Evolutionary conservation across 2,888 invertebrate genomes (phyloP), one percentile per base, ranked within the genome.

Genomic region (Mesopsocus fuscifrons): DNA sequence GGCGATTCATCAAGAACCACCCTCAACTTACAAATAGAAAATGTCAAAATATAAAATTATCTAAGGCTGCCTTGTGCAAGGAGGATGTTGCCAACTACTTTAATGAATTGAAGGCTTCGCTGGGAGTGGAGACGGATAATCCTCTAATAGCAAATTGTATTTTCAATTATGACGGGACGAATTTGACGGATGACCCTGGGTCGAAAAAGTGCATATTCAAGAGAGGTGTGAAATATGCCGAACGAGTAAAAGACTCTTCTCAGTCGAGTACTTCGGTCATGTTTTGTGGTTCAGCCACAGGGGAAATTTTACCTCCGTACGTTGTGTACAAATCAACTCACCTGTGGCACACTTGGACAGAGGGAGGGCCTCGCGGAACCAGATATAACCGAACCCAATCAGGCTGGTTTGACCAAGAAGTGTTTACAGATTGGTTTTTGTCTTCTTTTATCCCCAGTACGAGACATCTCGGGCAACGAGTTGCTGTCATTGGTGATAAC

Each of bases 151-250:
- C 50, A 20, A 15, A 38, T 33, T 49, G 51, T 23, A 54, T 54
- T 17, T 45, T 53, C 17, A 60, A 59, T 42, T 61, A 55, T 48
- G 57, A 59, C 43, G 56, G 58, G 45, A 53, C 55, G 2, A 58
- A 57, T 42, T 49, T 60, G 3, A 46, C 49, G 9, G 58, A 59
- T 44, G 56, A 61, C 41, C 55, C 57, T 13, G 58, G 56, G 2
- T 44, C 48, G 41, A 52, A 52, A 45, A 50, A 47, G 41, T 44
- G 51, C n/a, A 48, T 56, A 20, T 44, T 43, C 20, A 51, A 51
- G 43, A 47, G 54, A 41, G 55, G 57, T 11, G 43, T 45, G 3
- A 56, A 56, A 44, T 54, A 61, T 48, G 54, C 55, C 18, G 54
- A 58, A 43, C 46, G 52, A 26, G 50, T 57, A 4, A 47, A 51